Evolutionary conservation across 2,888 invertebrate genomes (phyloP).

Genomic region (Eretmocerus hayati): DNA sequence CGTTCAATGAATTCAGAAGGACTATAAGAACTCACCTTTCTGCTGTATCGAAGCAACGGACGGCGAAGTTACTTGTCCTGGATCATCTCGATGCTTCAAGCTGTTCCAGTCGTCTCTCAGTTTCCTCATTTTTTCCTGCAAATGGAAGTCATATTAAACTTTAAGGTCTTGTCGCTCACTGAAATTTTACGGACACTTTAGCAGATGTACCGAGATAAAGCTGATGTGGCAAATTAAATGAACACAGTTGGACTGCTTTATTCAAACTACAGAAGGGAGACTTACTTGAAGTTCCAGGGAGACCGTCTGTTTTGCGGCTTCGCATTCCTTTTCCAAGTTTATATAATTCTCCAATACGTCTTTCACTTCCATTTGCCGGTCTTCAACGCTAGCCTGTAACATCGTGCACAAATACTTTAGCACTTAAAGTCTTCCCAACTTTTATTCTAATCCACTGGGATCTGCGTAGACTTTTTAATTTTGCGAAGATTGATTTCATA

Average conservation of each 20-base stretch:
- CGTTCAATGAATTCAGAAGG: too few relatives aligned
- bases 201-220: too few relatives aligned
- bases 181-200: too few relatives aligned
- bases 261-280: conserved; percentile 17
- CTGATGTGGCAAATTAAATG: too few relatives aligned
- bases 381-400: conserved; percentile 47
- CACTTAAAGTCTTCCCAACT: too few relatives aligned
- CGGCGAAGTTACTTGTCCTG: conserved; percentile 23
- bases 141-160: too few relatives aligned
- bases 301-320: conserved; percentile 47
- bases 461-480: too few relatives aligned
- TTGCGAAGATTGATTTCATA: too few relatives aligned
- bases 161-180: too few relatives aligned
- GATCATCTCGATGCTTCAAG: conserved; percentile 43
- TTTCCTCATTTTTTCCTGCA: conserved; percentile 50
- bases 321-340: conserved; percentile 55
- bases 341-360: conserved; percentile 60
- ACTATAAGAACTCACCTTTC: conserved; percentile 38
- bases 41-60: conserved; percentile 17
- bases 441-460: too few relatives aligned
- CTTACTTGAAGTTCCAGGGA: conserved; percentile 49
- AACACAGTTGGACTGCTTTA: too few relatives aligned
- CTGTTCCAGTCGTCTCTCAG: conserved; percentile 52
- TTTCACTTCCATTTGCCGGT: conserved; percentile 55
- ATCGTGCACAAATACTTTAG: too few relatives aligned